These are phyloP conservation scores for Sebastes matsubarae DNA, from an alignment of 2,797 vertebrate species.

Conservation along the genomic window DNA sequence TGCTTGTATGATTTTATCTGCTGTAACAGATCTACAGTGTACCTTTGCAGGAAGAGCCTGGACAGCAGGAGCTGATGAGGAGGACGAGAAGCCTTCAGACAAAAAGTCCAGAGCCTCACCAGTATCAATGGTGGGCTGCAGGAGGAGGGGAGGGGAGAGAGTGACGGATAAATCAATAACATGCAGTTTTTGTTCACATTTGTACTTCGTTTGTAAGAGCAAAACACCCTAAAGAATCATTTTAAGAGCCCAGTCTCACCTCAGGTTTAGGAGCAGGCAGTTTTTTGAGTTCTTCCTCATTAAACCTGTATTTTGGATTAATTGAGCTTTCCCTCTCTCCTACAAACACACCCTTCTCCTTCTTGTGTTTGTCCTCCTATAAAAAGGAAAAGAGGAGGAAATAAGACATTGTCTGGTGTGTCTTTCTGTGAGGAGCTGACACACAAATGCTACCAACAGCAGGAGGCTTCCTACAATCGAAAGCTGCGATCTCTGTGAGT, in stretches of 20 bases:
- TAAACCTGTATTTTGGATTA: conserved; percentile 75
- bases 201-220: neutral
- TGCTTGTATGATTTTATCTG: neutral
- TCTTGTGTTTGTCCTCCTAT: conserved; percentile 68
- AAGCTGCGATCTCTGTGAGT: neutral
- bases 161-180: neutral
- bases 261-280: conserved; percentile 73
- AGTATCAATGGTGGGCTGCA: conserved; percentile 64
- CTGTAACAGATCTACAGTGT: neutral
- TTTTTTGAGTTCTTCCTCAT: conserved; percentile 61
- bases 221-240: neutral
- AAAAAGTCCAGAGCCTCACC: conserved; percentile 73
- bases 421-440: too few species aligned
- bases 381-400: neutral
- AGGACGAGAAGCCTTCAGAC: conserved; percentile 62
- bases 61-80: conserved; percentile 45
- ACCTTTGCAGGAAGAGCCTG: conserved; percentile 14
- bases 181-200: neutral
- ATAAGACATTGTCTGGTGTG: neutral
- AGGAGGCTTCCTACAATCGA: neutral
- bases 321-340: conserved; percentile 78
- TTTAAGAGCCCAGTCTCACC: conserved; percentile 58
- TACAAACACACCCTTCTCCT: conserved; percentile 71
- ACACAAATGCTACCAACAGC: neutral
- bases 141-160: neutral